Base-by-base conservation (phyloP, 2,888 invertebrate genomes). In the Meiosimyza decipiens region DNA sequence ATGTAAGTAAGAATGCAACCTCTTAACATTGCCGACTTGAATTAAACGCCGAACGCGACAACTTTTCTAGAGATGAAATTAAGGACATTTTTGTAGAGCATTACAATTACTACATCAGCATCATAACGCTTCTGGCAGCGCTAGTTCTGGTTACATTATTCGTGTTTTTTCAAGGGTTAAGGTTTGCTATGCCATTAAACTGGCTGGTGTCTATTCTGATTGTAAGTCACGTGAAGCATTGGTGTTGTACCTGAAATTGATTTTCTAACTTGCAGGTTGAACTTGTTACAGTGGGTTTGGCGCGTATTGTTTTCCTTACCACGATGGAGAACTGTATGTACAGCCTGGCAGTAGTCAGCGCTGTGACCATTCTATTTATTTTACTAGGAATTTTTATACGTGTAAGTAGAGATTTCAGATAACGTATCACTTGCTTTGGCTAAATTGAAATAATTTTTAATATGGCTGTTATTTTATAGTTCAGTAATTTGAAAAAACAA, bases 141-240 rank as follows among this genome's bases (percentile, higher is more conserved):
- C 74, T 84, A 40, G 2, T 76, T 0, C 7, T 79, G 47, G 65
- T 77, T 1, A 59, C 80, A 0, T 0, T 79, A 7, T 82, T 81
- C 54, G 77, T 83, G 49, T 83, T 83, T 67, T 74, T 79, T 13
- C 81, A 83, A 40, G 40, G 71, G 51, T 40, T 79, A 2, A 80
- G 84, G 6, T 77, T 79, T 33, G 65, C 77, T 0, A 9, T 6
- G 0, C 63, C 74, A 0, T 7, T 82, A 5, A 83, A 81, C 74
- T 81, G 80, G 79, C 0, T 81, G 0, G 1, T 83, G 1, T 15
- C 79, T 1, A 7, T 80, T 6, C 7, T 79, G 0, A 81, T 80
- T 67, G 83, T 83, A 72, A 79, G 84, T 79, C 28, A 4, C 16
- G 13, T n/a, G 40, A 16, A 2, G 2, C 22, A 12, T 28, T 50